Percentiles rank a stretch among this genome's conserved stretches.
phyloP scores from a whole-genome alignment of 2,797 vertebrate species.

The Lagodon rhomboides region DNA sequence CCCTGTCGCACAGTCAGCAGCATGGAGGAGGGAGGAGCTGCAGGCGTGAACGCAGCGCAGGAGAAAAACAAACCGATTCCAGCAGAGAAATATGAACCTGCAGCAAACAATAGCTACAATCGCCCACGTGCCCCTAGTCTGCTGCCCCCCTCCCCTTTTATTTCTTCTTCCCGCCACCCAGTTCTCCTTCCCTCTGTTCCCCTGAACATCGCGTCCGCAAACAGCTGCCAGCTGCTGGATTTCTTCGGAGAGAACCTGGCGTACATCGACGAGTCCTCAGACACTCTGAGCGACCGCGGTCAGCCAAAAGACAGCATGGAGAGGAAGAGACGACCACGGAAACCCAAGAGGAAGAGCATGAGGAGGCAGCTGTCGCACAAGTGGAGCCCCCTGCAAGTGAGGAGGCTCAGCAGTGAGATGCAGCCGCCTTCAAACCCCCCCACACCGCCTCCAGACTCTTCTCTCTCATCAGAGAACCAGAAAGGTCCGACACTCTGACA shows the following conservation, averaged over 20 bases:
- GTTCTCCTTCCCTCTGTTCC: constrained; percentile 53
- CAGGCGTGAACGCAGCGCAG: neutral
- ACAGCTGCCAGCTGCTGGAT: constrained; percentile 84
- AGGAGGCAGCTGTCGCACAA: constrained; percentile 69
- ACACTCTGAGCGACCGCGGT: constrained; percentile 87
- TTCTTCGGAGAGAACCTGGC: constrained; percentile 93
- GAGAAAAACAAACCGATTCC: constrained; percentile 43
- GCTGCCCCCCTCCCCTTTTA: neutral
- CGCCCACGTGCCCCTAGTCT: neutral
- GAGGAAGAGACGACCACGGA: constrained; percentile 71
- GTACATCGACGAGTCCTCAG: constrained; percentile 94
- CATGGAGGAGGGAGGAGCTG: constrained; percentile 34
- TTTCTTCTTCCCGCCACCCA: constrained; percentile 17
- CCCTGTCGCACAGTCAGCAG: constrained; percentile 11
- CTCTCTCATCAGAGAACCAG: constrained; percentile 49
- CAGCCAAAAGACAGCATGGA: constrained; percentile 60
- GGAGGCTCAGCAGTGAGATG: constrained; percentile 73
- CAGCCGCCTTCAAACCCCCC: constrained; percentile 83
- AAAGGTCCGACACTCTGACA: constrained; percentile 61
- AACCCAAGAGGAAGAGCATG: constrained; percentile 82
- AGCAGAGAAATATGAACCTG: constrained; percentile 21
- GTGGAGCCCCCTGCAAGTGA: constrained; percentile 59
- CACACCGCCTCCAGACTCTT: constrained; percentile 79
- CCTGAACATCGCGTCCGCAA: constrained; percentile 31
- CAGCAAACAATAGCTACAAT: neutral